Percentiles rank a stretch among this genome's conserved stretches.
phyloP scores from a whole-genome alignment of 2,113 vertebrate genomes.

The Hypanus sabinus region DNA sequence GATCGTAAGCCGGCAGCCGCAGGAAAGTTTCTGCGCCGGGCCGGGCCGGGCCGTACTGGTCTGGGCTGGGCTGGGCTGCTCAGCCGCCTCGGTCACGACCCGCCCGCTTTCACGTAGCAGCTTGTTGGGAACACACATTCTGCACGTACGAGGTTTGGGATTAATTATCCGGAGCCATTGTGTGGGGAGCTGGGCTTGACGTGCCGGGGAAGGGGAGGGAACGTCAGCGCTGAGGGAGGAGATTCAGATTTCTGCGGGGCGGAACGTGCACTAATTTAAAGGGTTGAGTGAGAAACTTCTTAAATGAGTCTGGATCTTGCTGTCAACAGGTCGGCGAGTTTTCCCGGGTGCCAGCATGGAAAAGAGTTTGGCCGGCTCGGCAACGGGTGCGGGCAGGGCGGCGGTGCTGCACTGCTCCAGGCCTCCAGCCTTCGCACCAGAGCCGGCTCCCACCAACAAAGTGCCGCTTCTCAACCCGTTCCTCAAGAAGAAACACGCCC shows the following conservation, averaged over 20 bases:
- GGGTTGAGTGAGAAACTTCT: not conserved
- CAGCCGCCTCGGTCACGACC: not conserved
- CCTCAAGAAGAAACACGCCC: constrained; percentile 86
- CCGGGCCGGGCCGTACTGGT: no score
- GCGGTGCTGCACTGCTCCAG: constrained; percentile 49
- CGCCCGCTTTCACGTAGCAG: constrained; percentile 1
- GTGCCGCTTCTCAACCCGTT: constrained; percentile 85
- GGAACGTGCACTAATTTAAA: not conserved
- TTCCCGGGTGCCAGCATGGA: constrained; percentile 47
- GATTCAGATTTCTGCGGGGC: not conserved
- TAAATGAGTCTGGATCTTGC: not conserved
- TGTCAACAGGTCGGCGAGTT: constrained; percentile 12
- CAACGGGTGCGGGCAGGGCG: constrained; percentile 55
- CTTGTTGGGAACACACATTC: not conserved
- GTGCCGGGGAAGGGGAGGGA: not conserved
- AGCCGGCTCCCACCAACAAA: constrained; percentile 71
- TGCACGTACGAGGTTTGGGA: constrained; percentile 36
- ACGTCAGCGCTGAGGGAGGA: not conserved
- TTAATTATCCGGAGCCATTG: constrained; percentile 31
- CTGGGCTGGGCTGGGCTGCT: no score
- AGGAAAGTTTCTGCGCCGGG: no score
- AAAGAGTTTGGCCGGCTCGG: constrained; percentile 48
- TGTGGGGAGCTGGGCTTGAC: constrained; percentile 1
- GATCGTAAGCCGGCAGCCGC: no score
- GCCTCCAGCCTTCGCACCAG: constrained; percentile 57